phyloP scores from a whole-genome alignment of 1,140 invertebrate genomes.

The Rhopalosiphum padi region DNA sequence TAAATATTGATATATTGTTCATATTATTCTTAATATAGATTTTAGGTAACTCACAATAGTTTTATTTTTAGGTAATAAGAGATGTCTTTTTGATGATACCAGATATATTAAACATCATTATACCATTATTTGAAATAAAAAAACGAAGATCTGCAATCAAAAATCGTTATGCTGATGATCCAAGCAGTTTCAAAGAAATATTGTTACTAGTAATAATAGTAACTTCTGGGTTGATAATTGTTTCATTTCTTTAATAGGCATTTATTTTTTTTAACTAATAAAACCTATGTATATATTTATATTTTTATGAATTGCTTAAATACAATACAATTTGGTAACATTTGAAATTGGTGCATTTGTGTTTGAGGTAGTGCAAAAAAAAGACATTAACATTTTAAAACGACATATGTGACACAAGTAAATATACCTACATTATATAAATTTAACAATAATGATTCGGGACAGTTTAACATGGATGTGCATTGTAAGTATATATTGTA shows the following conservation, averaged over 20 bases:
- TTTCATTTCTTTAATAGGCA: conserved; percentile 42
- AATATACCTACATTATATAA: conserved; percentile 11
- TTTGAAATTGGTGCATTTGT: conserved; percentile 45
- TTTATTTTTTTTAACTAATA: conserved; percentile 6
- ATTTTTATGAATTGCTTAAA: conserved; percentile 5
- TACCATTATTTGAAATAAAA: conserved; percentile 64
- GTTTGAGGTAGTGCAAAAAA: conserved; percentile 41
- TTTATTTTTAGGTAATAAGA: conserved; percentile 68
- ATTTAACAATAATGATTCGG: not conserved
- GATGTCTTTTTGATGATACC: conserved; percentile 80
- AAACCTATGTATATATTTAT: conserved; percentile 34
- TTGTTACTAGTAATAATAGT: conserved; percentile 40
- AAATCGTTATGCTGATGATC: conserved; percentile 1
- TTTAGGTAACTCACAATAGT: not conserved
- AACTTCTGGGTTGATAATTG: conserved; percentile 40
- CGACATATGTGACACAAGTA: not conserved
- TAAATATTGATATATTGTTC: not conserved
- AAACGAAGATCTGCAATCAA: not conserved
- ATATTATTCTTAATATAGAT: not conserved
- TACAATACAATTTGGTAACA: conserved; percentile 37
- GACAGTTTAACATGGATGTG: conserved; percentile 17
- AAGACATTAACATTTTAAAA: conserved; percentile 4
- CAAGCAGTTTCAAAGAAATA: conserved; percentile 38
- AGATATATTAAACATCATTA: conserved; percentile 73
- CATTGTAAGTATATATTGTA: not conserved